Evolutionary conservation across 2,888 invertebrate species (phyloP).

Genomic region (Pheosia gnoma): DNA sequence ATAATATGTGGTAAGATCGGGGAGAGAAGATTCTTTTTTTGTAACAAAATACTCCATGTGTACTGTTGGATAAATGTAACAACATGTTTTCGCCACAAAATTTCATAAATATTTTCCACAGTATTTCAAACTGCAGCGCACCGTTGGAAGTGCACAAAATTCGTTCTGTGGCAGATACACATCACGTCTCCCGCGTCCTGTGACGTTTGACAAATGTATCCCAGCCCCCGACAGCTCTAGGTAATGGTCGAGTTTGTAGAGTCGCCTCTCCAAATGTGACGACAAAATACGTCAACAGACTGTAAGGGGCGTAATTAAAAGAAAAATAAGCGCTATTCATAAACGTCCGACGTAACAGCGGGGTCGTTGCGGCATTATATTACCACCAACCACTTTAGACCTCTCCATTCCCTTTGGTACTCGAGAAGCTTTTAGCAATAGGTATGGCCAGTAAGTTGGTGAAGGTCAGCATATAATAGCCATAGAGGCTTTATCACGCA

Average conservation of each 20-base stretch:
- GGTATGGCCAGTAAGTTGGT: conserved; percentile 17
- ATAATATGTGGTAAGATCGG: no score
- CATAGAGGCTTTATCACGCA: conserved; percentile 67
- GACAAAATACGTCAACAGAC: conserved; percentile 62
- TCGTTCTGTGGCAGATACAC: conserved; percentile 15
- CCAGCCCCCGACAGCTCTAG: conserved; percentile 6
- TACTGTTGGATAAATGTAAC: not conserved
- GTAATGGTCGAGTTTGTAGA: conserved; percentile 31
- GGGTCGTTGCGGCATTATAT: conserved; percentile 69
- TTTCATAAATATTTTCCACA: not conserved
- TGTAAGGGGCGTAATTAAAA: conserved; percentile 77
- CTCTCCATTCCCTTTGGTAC: conserved; percentile 36
- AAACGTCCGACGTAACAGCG: conserved; percentile 75
- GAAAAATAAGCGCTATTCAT: conserved; percentile 83
- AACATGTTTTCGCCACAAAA: not conserved
- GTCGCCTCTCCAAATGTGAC: conserved; percentile 34
- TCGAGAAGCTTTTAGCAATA: conserved; percentile 6
- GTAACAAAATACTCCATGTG: not conserved
- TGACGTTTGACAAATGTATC: conserved; percentile 33
- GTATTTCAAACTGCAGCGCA: conserved; percentile 12
- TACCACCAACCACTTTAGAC: conserved; percentile 53
- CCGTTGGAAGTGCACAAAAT: conserved; percentile 15
- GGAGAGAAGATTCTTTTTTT: no score
- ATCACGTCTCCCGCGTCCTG: conserved; percentile 15
- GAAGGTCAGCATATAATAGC: conserved; percentile 53